Conservation (phyloP, 2,888 invertebrate genomes). For the Formica aserva region DNA sequence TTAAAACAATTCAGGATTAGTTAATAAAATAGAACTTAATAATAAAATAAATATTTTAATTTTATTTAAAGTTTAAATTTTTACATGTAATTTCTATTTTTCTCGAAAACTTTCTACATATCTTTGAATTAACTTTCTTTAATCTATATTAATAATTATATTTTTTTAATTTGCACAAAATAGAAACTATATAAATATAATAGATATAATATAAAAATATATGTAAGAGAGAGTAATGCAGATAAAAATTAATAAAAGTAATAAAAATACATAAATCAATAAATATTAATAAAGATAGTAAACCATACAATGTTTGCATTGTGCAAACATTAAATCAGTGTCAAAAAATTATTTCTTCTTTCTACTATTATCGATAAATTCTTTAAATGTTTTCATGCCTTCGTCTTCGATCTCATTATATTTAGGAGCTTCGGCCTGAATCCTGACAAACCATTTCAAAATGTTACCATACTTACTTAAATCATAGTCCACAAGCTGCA, state of each 20-base stretch:
- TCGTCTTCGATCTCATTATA: constrained; percentile 86
- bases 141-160: neutral
- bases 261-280: neutral
- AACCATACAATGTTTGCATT: neutral
- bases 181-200: neutral
- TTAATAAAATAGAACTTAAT: no score
- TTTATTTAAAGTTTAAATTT: no score
- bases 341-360: constrained; percentile 72
- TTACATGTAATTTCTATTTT: no score
- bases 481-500: constrained; percentile 87
- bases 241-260: no score
- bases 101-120: no score
- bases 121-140: no score
- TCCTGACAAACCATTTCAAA: constrained; percentile 88
- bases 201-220: neutral
- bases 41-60: no score
- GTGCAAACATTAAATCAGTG: neutral
- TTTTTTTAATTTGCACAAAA: neutral
- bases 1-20: no score
- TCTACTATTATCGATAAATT: constrained; percentile 69
- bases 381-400: constrained; percentile 79
- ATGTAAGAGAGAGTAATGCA: neutral
- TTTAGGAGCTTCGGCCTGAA: constrained; percentile 88
- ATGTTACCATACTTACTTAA: constrained; percentile 90
- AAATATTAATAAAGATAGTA: neutral